Conservation (phyloP, 2,797 vertebrate species). For the Gadopsis bispinosus region DNA sequence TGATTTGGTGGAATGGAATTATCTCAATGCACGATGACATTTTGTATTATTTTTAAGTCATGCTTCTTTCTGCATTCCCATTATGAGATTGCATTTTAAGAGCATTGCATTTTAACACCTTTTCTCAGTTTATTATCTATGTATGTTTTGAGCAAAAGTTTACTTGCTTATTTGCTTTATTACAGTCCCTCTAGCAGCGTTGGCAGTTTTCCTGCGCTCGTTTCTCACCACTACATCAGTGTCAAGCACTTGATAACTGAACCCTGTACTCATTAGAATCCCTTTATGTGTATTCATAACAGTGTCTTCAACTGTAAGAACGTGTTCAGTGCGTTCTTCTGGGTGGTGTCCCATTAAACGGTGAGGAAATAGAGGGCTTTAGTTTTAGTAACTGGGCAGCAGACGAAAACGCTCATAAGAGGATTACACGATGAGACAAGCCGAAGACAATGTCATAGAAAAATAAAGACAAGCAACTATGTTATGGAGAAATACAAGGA, state of each 20-base stretch:
- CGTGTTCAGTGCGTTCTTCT: slow-evolving; percentile 27
- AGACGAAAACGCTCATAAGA: slow-evolving; percentile 56
- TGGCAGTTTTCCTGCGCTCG: slow-evolving; percentile 13
- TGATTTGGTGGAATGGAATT: neutral
- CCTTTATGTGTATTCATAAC: slow-evolving; percentile 33
- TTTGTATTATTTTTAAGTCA: neutral
- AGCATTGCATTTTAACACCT: neutral
- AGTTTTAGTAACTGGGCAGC: slow-evolving; percentile 37
- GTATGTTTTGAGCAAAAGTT: slow-evolving; percentile 1
- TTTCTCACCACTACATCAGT: slow-evolving; percentile 24
- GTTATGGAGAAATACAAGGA: slow-evolving; percentile 23
- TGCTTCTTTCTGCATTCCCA: slow-evolving; percentile 1
- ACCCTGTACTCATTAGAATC: slow-evolving; percentile 34
- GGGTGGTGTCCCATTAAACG: slow-evolving; percentile 47
- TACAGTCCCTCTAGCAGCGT: slow-evolving; percentile 13
- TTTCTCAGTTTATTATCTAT: neutral
- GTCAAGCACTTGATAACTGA: slow-evolving; percentile 37
- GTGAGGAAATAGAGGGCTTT: slow-evolving; percentile 47
- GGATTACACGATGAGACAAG: slow-evolving; percentile 65
- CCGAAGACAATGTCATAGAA: slow-evolving; percentile 52
- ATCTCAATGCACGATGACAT: neutral
- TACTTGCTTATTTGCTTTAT: slow-evolving; percentile 24
- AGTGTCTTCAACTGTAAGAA: slow-evolving; percentile 29
- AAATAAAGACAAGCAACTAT: slow-evolving; percentile 38
- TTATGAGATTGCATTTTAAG: slow-evolving; percentile 1